These are phyloP conservation scores for Argentina silus DNA, from an alignment of 2,797 vertebrate genomes.

Conservation along the genomic window DNA sequence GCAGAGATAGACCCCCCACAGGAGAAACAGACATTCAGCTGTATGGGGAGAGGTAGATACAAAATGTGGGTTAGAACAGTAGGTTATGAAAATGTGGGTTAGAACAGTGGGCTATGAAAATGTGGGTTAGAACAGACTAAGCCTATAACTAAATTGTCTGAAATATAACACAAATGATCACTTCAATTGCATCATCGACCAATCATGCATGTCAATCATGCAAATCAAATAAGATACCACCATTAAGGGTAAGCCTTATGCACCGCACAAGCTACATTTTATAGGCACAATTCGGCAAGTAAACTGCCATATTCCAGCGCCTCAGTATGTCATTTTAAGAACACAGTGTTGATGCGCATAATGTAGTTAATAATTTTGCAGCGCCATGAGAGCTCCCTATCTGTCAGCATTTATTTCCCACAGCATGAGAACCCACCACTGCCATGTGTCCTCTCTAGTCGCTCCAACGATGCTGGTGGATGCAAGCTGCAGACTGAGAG, in stretches of 20 bases:
- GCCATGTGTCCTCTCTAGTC: neutral
- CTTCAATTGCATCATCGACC: neutral
- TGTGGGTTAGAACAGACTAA: too few relatives aligned
- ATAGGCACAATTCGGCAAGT: neutral
- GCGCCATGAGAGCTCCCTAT: neutral
- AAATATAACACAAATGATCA: too few relatives aligned
- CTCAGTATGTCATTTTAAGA: neutral
- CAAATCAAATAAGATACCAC: neutral
- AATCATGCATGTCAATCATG: neutral
- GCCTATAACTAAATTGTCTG: too few relatives aligned
- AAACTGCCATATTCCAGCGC: neutral
- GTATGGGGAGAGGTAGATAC: slow-evolving; percentile 65
- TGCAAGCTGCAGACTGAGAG: slow-evolving; percentile 12
- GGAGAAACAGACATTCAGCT: slow-evolving; percentile 97
- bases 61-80: slow-evolving; percentile 31
- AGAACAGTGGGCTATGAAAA: too few relatives aligned
- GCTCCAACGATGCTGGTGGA: neutral
- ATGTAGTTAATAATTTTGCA: slow-evolving; percentile 28
- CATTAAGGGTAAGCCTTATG: neutral
- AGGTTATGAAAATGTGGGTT: too few relatives aligned
- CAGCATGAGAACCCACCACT: slow-evolving; percentile 19
- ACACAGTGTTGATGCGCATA: slow-evolving; percentile 22
- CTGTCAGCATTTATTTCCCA: slow-evolving; percentile 28
- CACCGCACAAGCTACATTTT: neutral
- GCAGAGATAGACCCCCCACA: slow-evolving; percentile 98